Evolutionary conservation across 23 tunicate genomes (phyloP).

Genomic region (Ascidia mentula): DNA sequence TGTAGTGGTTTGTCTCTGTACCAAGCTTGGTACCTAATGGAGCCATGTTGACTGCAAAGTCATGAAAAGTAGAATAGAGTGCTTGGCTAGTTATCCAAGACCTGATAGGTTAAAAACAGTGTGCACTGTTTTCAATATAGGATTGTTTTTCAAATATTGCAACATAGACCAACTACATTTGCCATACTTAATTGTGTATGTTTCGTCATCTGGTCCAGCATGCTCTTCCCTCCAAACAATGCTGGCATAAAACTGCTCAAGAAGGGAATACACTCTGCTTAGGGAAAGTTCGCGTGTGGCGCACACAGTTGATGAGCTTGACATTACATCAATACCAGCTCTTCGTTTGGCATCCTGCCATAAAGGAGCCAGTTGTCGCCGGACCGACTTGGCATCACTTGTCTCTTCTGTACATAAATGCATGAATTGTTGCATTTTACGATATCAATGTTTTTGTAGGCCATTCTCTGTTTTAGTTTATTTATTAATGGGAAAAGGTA

Average conservation of each 20-base stretch:
- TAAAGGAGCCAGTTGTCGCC: constrained; percentile 61
- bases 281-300: constrained; percentile 70
- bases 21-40: too few species aligned
- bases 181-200: constrained; percentile 50
- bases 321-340: constrained; percentile 63
- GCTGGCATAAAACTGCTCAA: constrained; percentile 78
- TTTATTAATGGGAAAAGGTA: too few species aligned
- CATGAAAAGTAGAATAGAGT: too few species aligned
- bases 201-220: constrained; percentile 39
- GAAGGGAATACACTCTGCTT: constrained; percentile 41
- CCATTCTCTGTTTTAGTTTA: too few species aligned
- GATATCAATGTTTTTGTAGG: too few species aligned
- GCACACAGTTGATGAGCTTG: constrained; percentile 42
- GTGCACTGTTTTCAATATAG: background rate
- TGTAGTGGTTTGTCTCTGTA: too few species aligned
- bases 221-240: constrained; percentile 83
- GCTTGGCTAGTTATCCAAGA: too few species aligned
- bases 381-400: constrained; percentile 26
- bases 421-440: too few species aligned
- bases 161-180: too few species aligned
- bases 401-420: background rate
- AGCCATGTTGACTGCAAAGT: background rate
- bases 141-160: background rate
- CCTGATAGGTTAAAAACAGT: background rate
- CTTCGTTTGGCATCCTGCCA: constrained; percentile 79